Base-by-base conservation (phyloP, 2,888 invertebrate genomes). In the Caenorhabditis virilis region DNA sequence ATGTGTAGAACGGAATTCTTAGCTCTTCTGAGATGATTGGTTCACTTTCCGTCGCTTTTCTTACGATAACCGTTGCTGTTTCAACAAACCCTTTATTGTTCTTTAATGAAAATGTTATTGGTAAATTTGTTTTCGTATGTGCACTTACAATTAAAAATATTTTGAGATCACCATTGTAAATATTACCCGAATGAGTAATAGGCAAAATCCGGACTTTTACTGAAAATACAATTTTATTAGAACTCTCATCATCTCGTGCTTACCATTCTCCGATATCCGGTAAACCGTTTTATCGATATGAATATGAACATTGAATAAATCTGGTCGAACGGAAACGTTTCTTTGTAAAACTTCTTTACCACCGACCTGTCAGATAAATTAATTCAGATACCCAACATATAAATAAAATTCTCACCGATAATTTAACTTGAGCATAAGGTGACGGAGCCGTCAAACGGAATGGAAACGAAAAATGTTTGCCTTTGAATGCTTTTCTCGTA, bases 201-300 rank as follows among this genome's bases (percentile, higher is more conserved):
- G 80, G 80, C 7, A 80, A 58, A 13, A 76, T 67, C 7, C 78
- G 72, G 7, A 80, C 55, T 20, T 74, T 59, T 0, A 80, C 78
- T 76, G 56, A n/a, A 74, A 56, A 22, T 50, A 2, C 9, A 15
- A 48, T 23, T 16, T 22, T 23, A 48, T 36, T 9, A 2, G 13
- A n/a, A n/a, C 13, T 22, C 15, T 22, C 25, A 50, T 9, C 9
- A 13, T 26, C 27, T 52, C 26, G 43, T 16, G 23, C 50, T 23
- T 13, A 78, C 78, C 73, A 7, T 36, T 69, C 55, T 80, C 78
- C 1, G 68, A 71, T 16, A 72, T 68, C 45, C 71, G 65, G 60
- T 80, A 80, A 50, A 78, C 63, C 15, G 59, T 52, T 59, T 78
- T 79, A 48, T 77, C 76, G 2, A 75, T 77, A 50, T 75, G 74